Evolutionary conservation across 2,113 vertebrate genomes (phyloP).

Genomic region (Galemys pyrenaicus): DNA sequence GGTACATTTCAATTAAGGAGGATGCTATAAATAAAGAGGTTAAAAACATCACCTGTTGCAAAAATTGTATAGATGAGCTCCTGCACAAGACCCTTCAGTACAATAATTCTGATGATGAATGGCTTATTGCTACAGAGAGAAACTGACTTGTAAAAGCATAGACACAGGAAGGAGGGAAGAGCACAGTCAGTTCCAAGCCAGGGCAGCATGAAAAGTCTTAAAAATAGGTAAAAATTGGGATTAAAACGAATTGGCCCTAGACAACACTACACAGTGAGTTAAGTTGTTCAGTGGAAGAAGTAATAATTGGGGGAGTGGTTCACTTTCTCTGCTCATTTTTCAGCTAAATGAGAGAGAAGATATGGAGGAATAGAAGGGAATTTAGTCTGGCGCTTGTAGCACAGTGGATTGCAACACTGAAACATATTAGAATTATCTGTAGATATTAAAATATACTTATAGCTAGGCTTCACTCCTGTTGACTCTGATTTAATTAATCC

Average conservation of each 20-base stretch:
- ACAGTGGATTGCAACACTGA: background rate
- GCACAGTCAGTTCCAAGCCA: background rate
- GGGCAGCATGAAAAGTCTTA: background rate
- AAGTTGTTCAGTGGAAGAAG: background rate
- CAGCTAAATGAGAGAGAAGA: background rate
- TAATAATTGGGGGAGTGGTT: background rate
- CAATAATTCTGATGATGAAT: conserved; percentile 31
- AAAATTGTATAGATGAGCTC: conserved; percentile 10
- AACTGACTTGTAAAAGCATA: background rate
- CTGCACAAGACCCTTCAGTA: background rate
- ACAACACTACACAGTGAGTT: background rate
- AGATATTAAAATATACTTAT: background rate
- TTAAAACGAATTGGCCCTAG: background rate
- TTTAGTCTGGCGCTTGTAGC: background rate
- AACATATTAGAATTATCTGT: conserved; percentile 2
- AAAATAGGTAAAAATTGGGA: background rate
- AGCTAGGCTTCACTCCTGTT: background rate
- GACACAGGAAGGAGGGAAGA: background rate
- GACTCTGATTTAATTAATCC: conserved; percentile 53
- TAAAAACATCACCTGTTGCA: conserved; percentile 26
- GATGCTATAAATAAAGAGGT: conserved; percentile 82
- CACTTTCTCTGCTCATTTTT: background rate
- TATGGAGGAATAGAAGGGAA: background rate
- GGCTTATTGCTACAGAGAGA: background rate
- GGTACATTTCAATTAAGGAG: conserved; percentile 78